Base-by-base conservation (phyloP, 2,797 vertebrate species). In the Aplochiton taeniatus region DNA sequence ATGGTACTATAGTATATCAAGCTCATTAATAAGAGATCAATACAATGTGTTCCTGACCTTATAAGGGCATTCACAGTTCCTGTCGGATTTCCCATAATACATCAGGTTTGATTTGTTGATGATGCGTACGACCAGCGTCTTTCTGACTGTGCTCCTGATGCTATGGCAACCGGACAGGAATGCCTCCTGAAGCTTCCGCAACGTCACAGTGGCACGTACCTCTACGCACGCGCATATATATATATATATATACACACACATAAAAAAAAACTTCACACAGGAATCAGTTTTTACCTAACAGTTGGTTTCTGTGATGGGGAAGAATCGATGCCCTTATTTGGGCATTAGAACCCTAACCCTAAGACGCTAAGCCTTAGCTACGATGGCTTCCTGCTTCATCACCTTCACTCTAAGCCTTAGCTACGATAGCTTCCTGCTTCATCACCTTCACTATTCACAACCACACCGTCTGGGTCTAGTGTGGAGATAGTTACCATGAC, bases 11-110 rank as follows among this genome's bases (percentile, higher is more conserved):
- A 31, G 3, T 31, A 31, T 31, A 31, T 31, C 31, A 31, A 31
- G 31, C 31, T 3, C 31, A n/a, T n/a, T n/a, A n/a, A n/a, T n/a
- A n/a, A n/a, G n/a, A n/a, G n/a, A n/a, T n/a, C 31, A 31, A 31
- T 31, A 31, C 2, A 31, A 31, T 31, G 31, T 31, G 3, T 31
- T 31, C 31, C 70, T 81, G 18, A 93, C 92, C 90, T 91, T 91
- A 77, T 91, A 93, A 0, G 92, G 91, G 48, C 88, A 92, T 17
- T 88, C 81, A 53, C 85, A 88, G 75, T 84, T 90, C 46, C 68
- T 5, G 20, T 92, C 91, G 1, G 79, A 14, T 68, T 68, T 90
- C 52, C 90, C 92, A 46, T 85, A 93, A 75, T 91, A 90, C 72
- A 87, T 85, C 69, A 93, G 82, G 60, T 86, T 84, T 0, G 89